Evolutionary conservation across 2,888 invertebrate species (phyloP), one percentile per base, ranked within the genome.

Genomic region (Pecten maximus): DNA sequence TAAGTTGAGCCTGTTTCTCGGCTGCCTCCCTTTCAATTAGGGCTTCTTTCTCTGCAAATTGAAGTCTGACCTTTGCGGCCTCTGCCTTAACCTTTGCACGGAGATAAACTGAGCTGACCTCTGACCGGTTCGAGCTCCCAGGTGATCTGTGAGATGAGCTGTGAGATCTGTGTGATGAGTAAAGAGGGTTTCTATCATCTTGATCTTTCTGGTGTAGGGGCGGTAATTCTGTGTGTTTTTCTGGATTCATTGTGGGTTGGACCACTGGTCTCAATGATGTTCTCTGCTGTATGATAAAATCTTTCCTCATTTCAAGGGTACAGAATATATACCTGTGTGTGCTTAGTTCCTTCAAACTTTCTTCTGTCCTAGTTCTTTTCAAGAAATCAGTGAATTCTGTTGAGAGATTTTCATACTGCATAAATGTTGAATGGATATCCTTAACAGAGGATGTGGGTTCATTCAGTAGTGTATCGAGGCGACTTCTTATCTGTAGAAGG

Each of bases 281-380:
- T 60, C 28, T 60, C 60, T 60, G n/a, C n/a, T 60, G 60, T 28
- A 60, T 4, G 28, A 60, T 60, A 28, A 60, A 28, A 4, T n/a
- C 60, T 28, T 48, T 88, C 8, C 44, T 44, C 35, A 44, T 44
- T 35, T 28, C n/a, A 40, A 35, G 6, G 15, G 48, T 50, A 40
- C 48, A n/a, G 48, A 88, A 16, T 88, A 48, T 48, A 88, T 88
- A 48, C 48, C 35, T 50, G 48, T 48, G 40, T 28, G 48, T 44
- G 48, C 35, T 35, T 28, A n/a, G 44, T 50, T 88, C 88, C 28
- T 28, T 40, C 2, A n/a, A 48, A 44, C 88, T 88, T 44, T 88
- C 88, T 88, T 88, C 88, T 48, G 88, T 88, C n/a, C 88, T 40
- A 50, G 88, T 35, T 88, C 88, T 88, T 48, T 44, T 88, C 48